Evolutionary conservation across 2,113 vertebrate genomes (phyloP), one percentile per base, ranked within the genome.

Genomic region (Hiodon alosoides): DNA sequence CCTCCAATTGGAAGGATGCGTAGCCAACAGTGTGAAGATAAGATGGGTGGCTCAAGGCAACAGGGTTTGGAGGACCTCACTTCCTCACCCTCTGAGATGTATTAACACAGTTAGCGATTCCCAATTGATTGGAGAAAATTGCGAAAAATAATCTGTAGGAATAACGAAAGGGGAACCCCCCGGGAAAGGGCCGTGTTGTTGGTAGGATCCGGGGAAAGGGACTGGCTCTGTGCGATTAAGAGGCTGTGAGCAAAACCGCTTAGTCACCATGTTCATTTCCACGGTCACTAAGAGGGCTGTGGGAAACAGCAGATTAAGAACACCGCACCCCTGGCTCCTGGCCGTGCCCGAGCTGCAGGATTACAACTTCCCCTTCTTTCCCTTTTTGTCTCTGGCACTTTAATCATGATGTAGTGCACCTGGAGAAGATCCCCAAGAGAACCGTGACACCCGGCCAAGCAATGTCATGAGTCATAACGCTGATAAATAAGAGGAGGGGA

Each of bases 351-450:
- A 60, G 65, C 31, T 47, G 61, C 55, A 67, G 62, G 72, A 73
- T 76, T 78, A 72, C 57, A 76, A 74, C 68, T 60, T 67, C 62
- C 66, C 67, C 78, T 73, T 66, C 73, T 74, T 67, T 61, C 66
- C 67, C 31, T 66, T 67, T 54, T 62, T 78, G 71, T 75, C 53
- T 2, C 31, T 31, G 62, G 59, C 52, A 48, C 57, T 75, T 70
- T 81, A 79, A 78, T 81, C 62, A 65, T 80, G 78, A 81, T 79
- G 76, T 68, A 73, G 78, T 81, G 67, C 66, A 77, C 69, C 69
- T 11, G 48, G 17, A 73, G 74, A 77, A 78, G 60, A 67, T 76
- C 73, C 61, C 71, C 69, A 58, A 71, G 74, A 61, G 76, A 65
- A 57, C 71, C 48, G 53, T 77, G 53, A 64, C 76, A 76, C 78